phyloP scores from a whole-genome alignment of 1,140 invertebrate genomes.

The Chironomus striatipennis region DNA sequence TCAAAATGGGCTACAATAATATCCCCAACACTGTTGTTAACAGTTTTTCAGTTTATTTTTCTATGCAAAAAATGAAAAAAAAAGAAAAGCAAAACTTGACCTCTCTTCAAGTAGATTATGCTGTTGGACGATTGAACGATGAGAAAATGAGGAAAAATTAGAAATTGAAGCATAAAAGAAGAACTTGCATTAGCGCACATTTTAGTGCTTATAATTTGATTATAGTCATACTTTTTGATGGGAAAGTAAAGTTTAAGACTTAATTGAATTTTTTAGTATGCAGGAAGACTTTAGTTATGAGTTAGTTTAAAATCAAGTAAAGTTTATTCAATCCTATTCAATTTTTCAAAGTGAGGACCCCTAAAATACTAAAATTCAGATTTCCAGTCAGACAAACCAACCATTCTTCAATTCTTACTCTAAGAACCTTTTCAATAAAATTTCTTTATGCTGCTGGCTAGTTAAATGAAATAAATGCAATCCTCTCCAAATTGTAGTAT shows the following conservation, averaged over 20 bases:
- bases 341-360: no score
- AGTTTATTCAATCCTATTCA: no score
- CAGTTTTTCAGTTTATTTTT: neutral
- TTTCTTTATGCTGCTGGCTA: neutral
- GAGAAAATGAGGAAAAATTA: neutral
- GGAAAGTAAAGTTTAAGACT: no score
- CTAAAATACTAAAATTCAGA: neutral
- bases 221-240: no score
- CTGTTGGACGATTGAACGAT: neutral
- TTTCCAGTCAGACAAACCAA: neutral
- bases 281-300: no score
- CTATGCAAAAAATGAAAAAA: neutral
- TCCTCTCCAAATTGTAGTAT: neutral
- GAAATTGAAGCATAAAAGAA: no score
- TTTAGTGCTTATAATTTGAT: neutral
- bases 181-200: no score
- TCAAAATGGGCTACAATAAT: slow-evolving; percentile 1
- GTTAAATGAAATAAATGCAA: slow-evolving; percentile 17
- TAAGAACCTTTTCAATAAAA: neutral
- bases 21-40: slow-evolving; percentile 1
- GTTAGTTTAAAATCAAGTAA: no score
- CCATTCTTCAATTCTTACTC: neutral
- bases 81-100: neutral
- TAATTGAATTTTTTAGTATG: no score
- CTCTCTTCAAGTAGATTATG: neutral